Percentiles rank a stretch among this genome's conserved stretches.
Evolutionary conservation across 2,797 vertebrate genomes (phyloP).

Genomic region (Pangasius mekongensis): DNA sequence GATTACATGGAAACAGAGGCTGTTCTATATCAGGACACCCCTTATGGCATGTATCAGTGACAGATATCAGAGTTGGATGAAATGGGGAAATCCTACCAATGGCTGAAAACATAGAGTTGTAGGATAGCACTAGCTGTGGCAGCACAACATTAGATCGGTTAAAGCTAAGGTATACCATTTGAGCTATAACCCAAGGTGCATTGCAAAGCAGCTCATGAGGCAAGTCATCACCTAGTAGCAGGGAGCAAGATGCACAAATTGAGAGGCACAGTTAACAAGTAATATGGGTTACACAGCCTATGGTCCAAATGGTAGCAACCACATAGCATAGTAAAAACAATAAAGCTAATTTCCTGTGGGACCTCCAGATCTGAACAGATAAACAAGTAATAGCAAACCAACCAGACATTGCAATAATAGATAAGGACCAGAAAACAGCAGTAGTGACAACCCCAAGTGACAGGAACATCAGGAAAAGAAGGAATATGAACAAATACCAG

Average conservation of each 20-base stretch:
- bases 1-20: neutral
- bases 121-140: neutral
- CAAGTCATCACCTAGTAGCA: neutral
- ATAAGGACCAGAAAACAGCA: neutral
- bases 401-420: neutral
- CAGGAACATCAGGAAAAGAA: neutral
- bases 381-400: slow-evolving; percentile 7
- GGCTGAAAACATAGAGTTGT: neutral
- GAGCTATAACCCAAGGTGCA: neutral
- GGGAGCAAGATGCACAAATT: neutral
- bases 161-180: neutral
- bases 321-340: slow-evolving; percentile 15
- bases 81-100: neutral
- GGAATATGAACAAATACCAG: slow-evolving; percentile 17
- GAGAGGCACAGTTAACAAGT: neutral
- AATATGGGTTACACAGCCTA: too few species aligned
- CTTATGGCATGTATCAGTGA: too few species aligned
- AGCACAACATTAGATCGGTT: neutral
- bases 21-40: neutral
- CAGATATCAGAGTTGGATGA: neutral
- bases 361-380: slow-evolving; percentile 2
- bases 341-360: neutral
- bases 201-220: neutral
- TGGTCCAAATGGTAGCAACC: neutral
- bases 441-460: neutral